Conservation (phyloP, 1,140 invertebrate species). For the Globodera rostochiensis region DNA sequence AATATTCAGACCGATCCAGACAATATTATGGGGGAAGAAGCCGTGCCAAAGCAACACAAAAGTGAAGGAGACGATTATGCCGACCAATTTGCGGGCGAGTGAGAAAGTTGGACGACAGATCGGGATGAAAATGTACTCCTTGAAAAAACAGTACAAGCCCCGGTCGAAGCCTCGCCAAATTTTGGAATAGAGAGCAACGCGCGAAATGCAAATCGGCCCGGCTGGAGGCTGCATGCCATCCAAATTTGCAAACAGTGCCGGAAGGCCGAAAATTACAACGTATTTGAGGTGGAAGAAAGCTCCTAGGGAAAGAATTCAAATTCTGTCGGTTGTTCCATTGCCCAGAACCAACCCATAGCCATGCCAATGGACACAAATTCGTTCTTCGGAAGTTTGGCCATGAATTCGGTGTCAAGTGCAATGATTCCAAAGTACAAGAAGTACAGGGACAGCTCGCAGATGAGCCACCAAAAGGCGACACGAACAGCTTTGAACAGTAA, state of each 20-base stretch:
- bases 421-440: slow-evolving; percentile 65
- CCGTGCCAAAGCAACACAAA: slow-evolving; percentile 65
- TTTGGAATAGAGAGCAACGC: slow-evolving; percentile 62
- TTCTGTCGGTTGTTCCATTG: background rate
- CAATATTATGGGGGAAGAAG: slow-evolving; percentile 64
- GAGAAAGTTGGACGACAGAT: slow-evolving; percentile 62
- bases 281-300: slow-evolving; percentile 65
- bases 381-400: slow-evolving; percentile 56
- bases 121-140: slow-evolving; percentile 64
- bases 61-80: slow-evolving; percentile 60
- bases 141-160: slow-evolving; percentile 62
- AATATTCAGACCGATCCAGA: slow-evolving; percentile 63
- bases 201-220: slow-evolving; percentile 62
- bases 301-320: slow-evolving; percentile 35
- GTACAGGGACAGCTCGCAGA: slow-evolving; percentile 55
- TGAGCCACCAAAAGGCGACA: slow-evolving; percentile 60
- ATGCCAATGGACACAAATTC: slow-evolving; percentile 63
- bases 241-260: slow-evolving; percentile 57
- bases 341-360: slow-evolving; percentile 55
- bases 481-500: slow-evolving; percentile 42
- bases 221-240: slow-evolving; percentile 61
- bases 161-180: slow-evolving; percentile 64
- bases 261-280: slow-evolving; percentile 64
- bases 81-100: slow-evolving; percentile 55
- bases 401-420: slow-evolving; percentile 49